Conservation (phyloP, 2,113 vertebrate genomes). For the Plecturocebus donacophilus region DNA sequence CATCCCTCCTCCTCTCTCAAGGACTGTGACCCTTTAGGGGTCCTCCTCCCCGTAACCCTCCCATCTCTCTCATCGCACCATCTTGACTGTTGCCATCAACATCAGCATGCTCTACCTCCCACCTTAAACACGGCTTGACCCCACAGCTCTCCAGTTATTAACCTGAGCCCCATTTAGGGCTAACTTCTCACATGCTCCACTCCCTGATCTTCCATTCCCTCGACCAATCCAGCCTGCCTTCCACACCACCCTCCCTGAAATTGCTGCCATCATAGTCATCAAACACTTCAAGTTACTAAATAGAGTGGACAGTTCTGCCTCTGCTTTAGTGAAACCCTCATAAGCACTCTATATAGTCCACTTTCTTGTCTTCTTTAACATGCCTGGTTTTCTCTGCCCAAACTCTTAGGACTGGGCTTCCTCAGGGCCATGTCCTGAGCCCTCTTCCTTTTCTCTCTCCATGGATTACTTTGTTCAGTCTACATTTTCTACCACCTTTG, state of each 20-base stretch:
- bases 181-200: background rate
- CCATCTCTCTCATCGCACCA: background rate
- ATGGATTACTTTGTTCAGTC: background rate
- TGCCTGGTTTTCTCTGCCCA: background rate
- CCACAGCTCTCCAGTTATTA: background rate
- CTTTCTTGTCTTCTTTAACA: background rate
- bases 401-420: background rate
- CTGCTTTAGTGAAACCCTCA: background rate
- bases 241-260: background rate
- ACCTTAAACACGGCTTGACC: too few relatives aligned
- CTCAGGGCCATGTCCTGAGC: background rate
- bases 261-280: background rate
- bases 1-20: background rate
- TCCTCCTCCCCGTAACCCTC: accelerated
- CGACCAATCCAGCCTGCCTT: background rate
- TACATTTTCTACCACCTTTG: background rate
- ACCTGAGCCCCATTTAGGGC: background rate
- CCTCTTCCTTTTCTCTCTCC: background rate
- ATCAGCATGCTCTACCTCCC: background rate
- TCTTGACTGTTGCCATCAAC: background rate
- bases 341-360: background rate
- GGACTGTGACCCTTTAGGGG: background rate
- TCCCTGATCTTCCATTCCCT: background rate
- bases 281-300: background rate
- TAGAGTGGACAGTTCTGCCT: background rate